Conservation (phyloP, 1,140 invertebrate species). For the Ceratosolen fusciceps region DNA sequence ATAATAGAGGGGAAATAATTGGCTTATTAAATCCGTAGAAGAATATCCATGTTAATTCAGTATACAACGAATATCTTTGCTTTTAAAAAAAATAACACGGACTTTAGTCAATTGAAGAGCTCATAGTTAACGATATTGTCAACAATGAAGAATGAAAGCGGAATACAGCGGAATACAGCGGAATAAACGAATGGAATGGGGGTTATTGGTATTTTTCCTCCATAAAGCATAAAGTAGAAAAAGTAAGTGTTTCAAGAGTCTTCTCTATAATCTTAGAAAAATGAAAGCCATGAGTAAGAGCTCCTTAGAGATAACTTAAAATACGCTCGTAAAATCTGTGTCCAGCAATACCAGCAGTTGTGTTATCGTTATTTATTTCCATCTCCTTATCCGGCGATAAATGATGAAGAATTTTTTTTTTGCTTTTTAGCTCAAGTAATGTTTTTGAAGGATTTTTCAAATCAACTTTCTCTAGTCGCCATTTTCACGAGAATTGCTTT, state of each 20-base stretch:
- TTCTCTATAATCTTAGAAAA: background rate
- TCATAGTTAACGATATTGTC: slow-evolving; percentile 40
- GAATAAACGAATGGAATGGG: background rate
- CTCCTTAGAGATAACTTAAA: slow-evolving; percentile 36
- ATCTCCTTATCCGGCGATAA: background rate
- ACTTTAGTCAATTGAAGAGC: too few species aligned
- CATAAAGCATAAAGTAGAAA: slow-evolving; percentile 33
- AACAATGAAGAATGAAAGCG: slow-evolving; percentile 17
- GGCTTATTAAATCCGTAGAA: too few species aligned
- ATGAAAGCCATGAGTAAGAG: slow-evolving; percentile 3
- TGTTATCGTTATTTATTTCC: background rate
- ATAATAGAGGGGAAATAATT: too few species aligned
- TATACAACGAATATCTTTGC: too few species aligned
- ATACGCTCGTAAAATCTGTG: background rate
- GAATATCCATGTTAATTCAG: too few species aligned
- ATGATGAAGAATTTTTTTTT: slow-evolving; percentile 7
- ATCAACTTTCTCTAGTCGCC: slow-evolving; percentile 28
- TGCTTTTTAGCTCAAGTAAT: slow-evolving; percentile 8
- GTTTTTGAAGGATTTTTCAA: slow-evolving; percentile 38
- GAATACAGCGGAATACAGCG: background rate
- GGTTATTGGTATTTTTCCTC: background rate
- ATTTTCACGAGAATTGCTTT: slow-evolving; percentile 11
- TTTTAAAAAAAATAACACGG: too few species aligned
- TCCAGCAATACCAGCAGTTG: too few species aligned
- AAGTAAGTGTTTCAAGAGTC: slow-evolving; percentile 40